These are phyloP conservation scores for Coecobrya sp. DNA, from an alignment of 2,888 invertebrate genomes.

Conservation along the genomic window DNA sequence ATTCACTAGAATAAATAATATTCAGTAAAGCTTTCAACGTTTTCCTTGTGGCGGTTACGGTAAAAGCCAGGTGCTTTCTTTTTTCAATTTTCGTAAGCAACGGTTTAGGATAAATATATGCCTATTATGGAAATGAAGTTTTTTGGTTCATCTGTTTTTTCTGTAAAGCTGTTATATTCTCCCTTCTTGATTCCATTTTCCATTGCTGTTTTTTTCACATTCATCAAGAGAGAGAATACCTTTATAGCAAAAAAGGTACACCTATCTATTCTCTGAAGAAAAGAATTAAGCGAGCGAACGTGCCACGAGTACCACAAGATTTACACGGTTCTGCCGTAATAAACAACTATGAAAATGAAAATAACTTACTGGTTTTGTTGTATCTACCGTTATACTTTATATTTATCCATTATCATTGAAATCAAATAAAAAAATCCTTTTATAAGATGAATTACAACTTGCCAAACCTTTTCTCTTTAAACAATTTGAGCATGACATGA, in stretches of 20 bases:
- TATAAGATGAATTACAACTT: slow-evolving; percentile 37
- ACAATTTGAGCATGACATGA: slow-evolving; percentile 39
- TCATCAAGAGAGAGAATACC: background rate
- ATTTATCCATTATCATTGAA: slow-evolving; percentile 1
- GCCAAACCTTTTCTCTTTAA: slow-evolving; percentile 26
- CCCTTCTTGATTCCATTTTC: background rate
- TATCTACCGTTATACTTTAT: too few species aligned
- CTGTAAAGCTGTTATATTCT: background rate
- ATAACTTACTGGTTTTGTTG: background rate
- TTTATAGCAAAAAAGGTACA: too few species aligned
- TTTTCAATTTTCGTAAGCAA: slow-evolving; percentile 9
- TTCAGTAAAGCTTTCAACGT: too few species aligned
- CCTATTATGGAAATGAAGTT: slow-evolving; percentile 47
- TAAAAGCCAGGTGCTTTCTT: slow-evolving; percentile 55
- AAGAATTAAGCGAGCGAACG: slow-evolving; percentile 18
- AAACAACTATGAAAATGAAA: slow-evolving; percentile 6
- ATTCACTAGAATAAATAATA: too few species aligned
- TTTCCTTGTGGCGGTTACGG: background rate
- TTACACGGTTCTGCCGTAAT: slow-evolving; percentile 6
- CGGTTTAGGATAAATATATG: background rate
- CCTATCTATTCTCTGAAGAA: background rate
- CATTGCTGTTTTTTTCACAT: slow-evolving; percentile 5
- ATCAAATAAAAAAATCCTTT: slow-evolving; percentile 34
- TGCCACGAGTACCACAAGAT: slow-evolving; percentile 38
- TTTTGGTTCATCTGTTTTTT: slow-evolving; percentile 29